These are phyloP conservation scores for Brachirus orientalis DNA, from an alignment of 2,113 vertebrate genomes.

Conservation along the genomic window DNA sequence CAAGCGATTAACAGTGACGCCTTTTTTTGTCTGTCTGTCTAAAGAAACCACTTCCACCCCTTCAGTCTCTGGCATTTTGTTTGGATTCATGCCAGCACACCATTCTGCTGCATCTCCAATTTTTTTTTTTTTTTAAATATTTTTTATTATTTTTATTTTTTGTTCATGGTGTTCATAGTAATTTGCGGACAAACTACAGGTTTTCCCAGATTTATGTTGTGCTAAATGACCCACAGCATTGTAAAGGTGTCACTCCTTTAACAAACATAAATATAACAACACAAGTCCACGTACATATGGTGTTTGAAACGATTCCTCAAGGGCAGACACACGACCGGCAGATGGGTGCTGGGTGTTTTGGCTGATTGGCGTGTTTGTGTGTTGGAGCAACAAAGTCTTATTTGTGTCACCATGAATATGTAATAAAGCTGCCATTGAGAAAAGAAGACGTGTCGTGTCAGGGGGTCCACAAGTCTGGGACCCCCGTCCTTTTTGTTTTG, in stretches of 20 bases:
- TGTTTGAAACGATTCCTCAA: slow-evolving; percentile 38
- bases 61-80: slow-evolving; percentile 50
- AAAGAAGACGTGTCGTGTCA: slow-evolving; percentile 50
- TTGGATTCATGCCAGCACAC: slow-evolving; percentile 59
- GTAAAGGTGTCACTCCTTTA: slow-evolving; percentile 12
- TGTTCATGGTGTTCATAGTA: too few species aligned
- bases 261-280: neutral
- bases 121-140: too few species aligned
- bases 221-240: neutral
- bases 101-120: too few species aligned
- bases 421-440: slow-evolving; percentile 71
- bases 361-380: slow-evolving; percentile 58
- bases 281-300: neutral
- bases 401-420: slow-evolving; percentile 76
- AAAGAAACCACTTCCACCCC: slow-evolving; percentile 38
- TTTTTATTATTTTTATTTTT: too few species aligned
- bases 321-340: slow-evolving; percentile 64
- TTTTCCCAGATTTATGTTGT: too few species aligned
- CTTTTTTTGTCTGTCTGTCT: slow-evolving; percentile 27
- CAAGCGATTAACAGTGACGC: slow-evolving; percentile 42
- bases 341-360: slow-evolving; percentile 67
- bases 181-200: too few species aligned
- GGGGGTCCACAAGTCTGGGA: slow-evolving; percentile 57
- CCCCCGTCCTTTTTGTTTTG: slow-evolving; percentile 38
- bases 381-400: slow-evolving; percentile 52